These are phyloP conservation scores for Bufo bufo DNA, from an alignment of 2,113 vertebrate species.

Conservation along the genomic window DNA sequence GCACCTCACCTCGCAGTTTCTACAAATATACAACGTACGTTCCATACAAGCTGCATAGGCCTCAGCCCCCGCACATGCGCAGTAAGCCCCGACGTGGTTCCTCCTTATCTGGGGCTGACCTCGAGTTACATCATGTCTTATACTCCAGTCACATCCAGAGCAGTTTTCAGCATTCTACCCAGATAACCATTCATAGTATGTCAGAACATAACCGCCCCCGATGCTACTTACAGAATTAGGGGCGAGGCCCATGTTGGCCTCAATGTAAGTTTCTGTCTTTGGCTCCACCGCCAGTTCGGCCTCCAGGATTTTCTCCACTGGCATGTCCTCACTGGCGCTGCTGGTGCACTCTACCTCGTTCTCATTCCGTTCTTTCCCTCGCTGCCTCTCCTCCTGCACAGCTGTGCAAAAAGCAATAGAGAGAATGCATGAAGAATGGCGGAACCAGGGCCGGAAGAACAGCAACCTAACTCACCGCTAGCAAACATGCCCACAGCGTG, in stretches of 20 bases:
- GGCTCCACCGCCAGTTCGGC: slow-evolving; percentile 95
- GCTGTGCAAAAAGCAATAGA: slow-evolving; percentile 70
- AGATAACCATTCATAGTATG: too few species aligned
- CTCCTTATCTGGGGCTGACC: too few species aligned
- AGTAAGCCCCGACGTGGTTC: background rate
- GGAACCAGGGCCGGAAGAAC: too few species aligned
- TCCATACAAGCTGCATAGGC: background rate
- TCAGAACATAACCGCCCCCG: background rate
- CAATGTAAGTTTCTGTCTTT: slow-evolving; percentile 96
- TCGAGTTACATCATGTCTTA: too few species aligned
- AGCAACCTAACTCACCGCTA: background rate
- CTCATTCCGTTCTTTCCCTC: slow-evolving; percentile 92
- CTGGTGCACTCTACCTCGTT: slow-evolving; percentile 92
- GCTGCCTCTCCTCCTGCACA: slow-evolving; percentile 96
- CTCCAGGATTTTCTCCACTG: slow-evolving; percentile 97
- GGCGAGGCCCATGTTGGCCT: slow-evolving; percentile 87
- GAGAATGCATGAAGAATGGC: background rate
- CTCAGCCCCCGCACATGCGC: background rate
- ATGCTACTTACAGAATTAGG: slow-evolving; percentile 88
- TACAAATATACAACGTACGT: background rate
- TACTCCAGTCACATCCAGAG: too few species aligned
- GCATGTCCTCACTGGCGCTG: slow-evolving; percentile 96
- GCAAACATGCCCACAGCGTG: background rate
- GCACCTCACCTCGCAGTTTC: background rate
- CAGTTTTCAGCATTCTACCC: too few species aligned